A percentile compares a stretch with the other conserved stretches of the same genome.
These are phyloP conservation scores for Myiopsitta monachus DNA, from an alignment of 2,113 vertebrate genomes.

Conservation along the genomic window DNA sequence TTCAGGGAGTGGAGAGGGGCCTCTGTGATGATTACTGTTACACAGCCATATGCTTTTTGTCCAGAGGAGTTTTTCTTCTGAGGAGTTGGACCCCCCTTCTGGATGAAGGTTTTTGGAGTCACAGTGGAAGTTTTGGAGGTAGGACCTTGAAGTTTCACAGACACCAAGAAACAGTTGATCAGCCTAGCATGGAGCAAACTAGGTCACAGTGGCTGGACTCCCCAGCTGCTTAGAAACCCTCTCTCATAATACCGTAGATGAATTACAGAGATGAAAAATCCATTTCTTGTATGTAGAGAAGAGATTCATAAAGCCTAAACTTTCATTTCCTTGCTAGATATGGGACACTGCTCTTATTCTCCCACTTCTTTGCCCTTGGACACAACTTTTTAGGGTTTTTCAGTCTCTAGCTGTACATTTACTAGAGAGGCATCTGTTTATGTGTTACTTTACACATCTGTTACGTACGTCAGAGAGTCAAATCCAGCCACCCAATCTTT, in stretches of 20 bases:
- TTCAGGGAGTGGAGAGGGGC: neutral
- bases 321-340: neutral
- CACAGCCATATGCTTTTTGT: neutral
- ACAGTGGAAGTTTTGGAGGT: neutral
- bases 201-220: neutral
- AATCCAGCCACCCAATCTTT: neutral
- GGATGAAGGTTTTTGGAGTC: neutral
- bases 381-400: neutral
- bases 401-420: neutral
- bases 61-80: neutral
- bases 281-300: neutral
- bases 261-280: neutral
- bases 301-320: neutral
- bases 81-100: neutral
- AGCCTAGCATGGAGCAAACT: neutral
- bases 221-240: neutral
- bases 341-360: neutral
- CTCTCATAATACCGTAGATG: neutral
- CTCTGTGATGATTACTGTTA: neutral
- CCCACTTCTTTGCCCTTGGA: neutral
- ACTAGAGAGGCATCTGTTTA: neutral
- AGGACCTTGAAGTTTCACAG: neutral
- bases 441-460: slow-evolving; percentile 10
- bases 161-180: neutral
- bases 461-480: neutral